These are phyloP conservation scores for Telmatochromis sp. DNA, from an alignment of 2,113 vertebrate genomes.

Conservation along the genomic window DNA sequence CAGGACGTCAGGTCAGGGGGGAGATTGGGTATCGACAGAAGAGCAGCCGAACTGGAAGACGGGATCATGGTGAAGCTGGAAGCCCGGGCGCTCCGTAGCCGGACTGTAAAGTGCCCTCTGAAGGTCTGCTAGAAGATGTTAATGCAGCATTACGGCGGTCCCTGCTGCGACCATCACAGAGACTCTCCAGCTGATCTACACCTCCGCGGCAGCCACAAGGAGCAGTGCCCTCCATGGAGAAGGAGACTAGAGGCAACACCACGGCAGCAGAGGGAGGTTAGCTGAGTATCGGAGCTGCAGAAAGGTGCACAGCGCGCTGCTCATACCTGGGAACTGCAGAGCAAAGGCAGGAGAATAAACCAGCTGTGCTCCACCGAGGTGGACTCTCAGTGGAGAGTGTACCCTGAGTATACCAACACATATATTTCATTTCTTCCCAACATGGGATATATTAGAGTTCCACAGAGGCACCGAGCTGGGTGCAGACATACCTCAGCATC, in stretches of 20 bases:
- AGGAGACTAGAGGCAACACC: not conserved
- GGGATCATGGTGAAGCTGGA: not conserved
- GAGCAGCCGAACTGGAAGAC: not conserved
- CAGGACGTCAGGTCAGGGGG: not conserved
- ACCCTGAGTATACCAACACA: not conserved
- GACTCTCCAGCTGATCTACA: not conserved
- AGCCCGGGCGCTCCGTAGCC: rapidly evolving
- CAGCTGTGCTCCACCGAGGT: not conserved
- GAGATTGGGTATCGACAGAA: not conserved
- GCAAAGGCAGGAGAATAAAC: not conserved
- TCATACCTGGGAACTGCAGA: not conserved
- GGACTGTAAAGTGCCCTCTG: not conserved
- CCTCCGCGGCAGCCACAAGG: rapidly evolving
- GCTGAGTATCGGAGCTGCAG: not conserved
- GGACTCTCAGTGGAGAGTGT: not conserved
- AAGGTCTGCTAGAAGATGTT: not conserved
- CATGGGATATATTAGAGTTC: not conserved
- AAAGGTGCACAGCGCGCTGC: not conserved
- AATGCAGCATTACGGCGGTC: not conserved
- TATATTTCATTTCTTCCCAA: not conserved
- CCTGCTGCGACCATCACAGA: not conserved
- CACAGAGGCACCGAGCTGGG: not conserved
- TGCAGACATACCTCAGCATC: not conserved
- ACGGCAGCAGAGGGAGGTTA: not conserved
- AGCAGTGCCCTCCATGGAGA: not conserved